Conservation (phyloP, 30 jellyfish, hydroid and myxozoan species). For the Pseudorhiza aurosa region DNA sequence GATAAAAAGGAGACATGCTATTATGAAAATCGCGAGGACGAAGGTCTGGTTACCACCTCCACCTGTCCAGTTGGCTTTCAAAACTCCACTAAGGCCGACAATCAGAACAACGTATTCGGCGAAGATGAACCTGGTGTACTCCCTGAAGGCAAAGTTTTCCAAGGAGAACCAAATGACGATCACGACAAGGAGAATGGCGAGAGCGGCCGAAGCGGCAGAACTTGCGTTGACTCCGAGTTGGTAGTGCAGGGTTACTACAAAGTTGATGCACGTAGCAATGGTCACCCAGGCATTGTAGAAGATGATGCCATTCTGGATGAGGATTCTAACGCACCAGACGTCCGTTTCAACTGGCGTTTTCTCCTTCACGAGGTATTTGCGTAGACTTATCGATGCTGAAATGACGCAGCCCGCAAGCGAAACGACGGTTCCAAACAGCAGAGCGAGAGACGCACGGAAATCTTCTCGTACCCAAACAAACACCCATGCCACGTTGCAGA, state of each 20-base stretch:
- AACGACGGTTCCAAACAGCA: slow-evolving; percentile 37
- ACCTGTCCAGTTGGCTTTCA: slow-evolving; percentile 53
- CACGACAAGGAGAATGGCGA: slow-evolving; percentile 44
- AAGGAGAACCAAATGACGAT: slow-evolving; percentile 62
- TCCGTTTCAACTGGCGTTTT: slow-evolving; percentile 13
- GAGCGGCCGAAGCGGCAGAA: slow-evolving; percentile 43
- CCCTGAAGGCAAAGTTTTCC: slow-evolving; percentile 42
- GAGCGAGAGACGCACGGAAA: slow-evolving; percentile 14
- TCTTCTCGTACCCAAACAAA: slow-evolving; percentile 59
- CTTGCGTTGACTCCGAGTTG: not conserved
- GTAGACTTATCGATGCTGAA: slow-evolving; percentile 61
- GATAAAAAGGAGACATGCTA: slow-evolving; percentile 9
- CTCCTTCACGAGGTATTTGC: slow-evolving; percentile 13
- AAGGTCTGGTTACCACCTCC: slow-evolving; percentile 61
- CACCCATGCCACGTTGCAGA: slow-evolving; percentile 62
- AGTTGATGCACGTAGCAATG: slow-evolving; percentile 53
- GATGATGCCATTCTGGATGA: slow-evolving; percentile 61
- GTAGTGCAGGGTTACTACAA: slow-evolving; percentile 42
- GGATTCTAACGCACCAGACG: slow-evolving; percentile 58
- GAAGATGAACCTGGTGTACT: slow-evolving; percentile 38
- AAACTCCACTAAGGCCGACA: slow-evolving; percentile 56
- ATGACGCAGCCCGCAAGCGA: slow-evolving; percentile 43
- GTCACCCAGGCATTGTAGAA: slow-evolving; percentile 68
- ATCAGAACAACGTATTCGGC: slow-evolving; percentile 59
- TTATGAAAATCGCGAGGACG: slow-evolving; percentile 18